These are phyloP conservation scores for Lottia scabra DNA, from an alignment of 2,888 invertebrate species.

Conservation along the genomic window DNA sequence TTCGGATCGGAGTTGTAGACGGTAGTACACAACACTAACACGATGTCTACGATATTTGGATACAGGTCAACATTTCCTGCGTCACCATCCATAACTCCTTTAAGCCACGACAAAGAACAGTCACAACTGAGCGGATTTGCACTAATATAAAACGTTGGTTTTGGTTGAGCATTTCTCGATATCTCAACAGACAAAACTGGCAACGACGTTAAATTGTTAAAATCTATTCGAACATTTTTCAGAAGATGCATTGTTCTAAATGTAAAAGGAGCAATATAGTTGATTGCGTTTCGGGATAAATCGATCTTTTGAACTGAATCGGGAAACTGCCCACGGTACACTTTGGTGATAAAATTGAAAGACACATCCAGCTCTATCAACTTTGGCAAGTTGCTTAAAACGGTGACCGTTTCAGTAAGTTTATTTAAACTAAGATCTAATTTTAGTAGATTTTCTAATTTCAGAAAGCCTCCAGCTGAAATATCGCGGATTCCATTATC, in stretches of 20 bases:
- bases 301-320: slow-evolving; percentile 42
- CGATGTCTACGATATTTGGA: slow-evolving; percentile 27
- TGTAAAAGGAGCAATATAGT: slow-evolving; percentile 39
- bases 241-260: slow-evolving; percentile 43
- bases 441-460: slow-evolving; percentile 20
- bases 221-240: slow-evolving; percentile 40
- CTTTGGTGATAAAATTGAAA: slow-evolving; percentile 34
- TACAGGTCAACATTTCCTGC: slow-evolving; percentile 20
- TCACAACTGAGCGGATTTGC: slow-evolving; percentile 51
- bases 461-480: slow-evolving; percentile 37
- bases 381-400: slow-evolving; percentile 29
- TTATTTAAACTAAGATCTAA: slow-evolving; percentile 39
- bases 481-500: slow-evolving; percentile 36
- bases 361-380: slow-evolving; percentile 39
- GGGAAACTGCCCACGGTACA: slow-evolving; percentile 39
- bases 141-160: slow-evolving; percentile 39
- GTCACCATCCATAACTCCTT: slow-evolving; percentile 25
- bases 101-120: slow-evolving; percentile 50
- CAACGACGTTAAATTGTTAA: slow-evolving; percentile 39
- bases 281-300: slow-evolving; percentile 41
- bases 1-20: slow-evolving; percentile 29
- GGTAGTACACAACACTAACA: slow-evolving; percentile 35
- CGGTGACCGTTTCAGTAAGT: slow-evolving; percentile 33
- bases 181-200: slow-evolving; percentile 30
- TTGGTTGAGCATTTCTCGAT: slow-evolving; percentile 3